Base-by-base conservation (phyloP, 2,888 invertebrate genomes). In the Cryptus viduatorius region DNA sequence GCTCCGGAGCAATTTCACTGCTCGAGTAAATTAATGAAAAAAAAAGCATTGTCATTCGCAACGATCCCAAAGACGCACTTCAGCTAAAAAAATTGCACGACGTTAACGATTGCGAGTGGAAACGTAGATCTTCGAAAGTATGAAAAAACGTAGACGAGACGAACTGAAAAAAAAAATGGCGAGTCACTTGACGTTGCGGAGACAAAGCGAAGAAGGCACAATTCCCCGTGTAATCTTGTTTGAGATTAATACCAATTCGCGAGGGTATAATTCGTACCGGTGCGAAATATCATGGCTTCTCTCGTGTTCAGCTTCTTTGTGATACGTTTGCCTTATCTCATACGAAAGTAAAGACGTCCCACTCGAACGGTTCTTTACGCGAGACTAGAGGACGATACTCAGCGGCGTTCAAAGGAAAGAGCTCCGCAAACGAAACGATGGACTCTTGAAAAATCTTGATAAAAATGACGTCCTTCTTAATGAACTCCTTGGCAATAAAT, bases 181-280 rank as follows among this genome's bases (percentile, higher is more conserved):
- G 14, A 8, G 42, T 24, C 19, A 80, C 73, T 67, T 12, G 72
- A 53, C 42, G 16, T 8, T 37, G 50, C 8, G n/a, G 37, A 12
- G 53, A 37, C 16, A 53, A 4, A 24, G 59, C 31, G 68, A 14
- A 71, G 75, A 67, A 53, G 75, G 37, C 50, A 42, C 68, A 71
- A 67, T 50, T 65, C 65, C 79, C 72, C 56, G 48, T 59, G 59
- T 73, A 73, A 73, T 75, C 80, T 61, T 24, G 31, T 19, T 65
- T 31, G 24, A 10, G 31, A 44, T 42, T 73, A 65, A 48, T 56
- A 48, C 48, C n/a, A 73, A 80, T 80, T 80, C 59, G 46, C 75
- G 14, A 24, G 24, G 65, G 53, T 61, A 56, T 56, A 37, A 53
- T 67, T 37, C 44, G 46, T 59, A 73, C 14, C 24, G 3, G 3